phyloP scores from a whole-genome alignment of 2,888 invertebrate genomes.

The Tiliacea aurago region DNA sequence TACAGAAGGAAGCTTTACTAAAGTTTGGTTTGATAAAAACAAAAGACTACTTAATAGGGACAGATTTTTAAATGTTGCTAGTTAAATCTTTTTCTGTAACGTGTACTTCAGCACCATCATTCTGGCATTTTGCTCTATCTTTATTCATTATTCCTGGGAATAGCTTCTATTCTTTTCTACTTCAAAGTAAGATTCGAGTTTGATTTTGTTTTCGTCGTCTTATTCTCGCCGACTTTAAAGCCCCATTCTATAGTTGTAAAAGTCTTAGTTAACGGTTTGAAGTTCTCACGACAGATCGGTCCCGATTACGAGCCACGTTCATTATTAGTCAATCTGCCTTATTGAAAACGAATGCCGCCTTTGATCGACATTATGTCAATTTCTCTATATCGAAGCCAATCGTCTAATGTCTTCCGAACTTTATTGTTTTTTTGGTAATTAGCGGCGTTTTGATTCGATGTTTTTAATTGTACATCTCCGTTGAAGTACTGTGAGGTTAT shows the following conservation, averaged over 20 bases:
- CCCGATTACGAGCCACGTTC: constrained; percentile 83
- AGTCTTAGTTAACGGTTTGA: constrained; percentile 82
- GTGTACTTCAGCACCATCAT: neutral
- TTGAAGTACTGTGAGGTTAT: constrained; percentile 59
- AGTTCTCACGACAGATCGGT: constrained; percentile 89
- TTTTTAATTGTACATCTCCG: constrained; percentile 70
- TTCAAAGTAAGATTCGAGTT: neutral
- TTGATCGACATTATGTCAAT: constrained; percentile 86
- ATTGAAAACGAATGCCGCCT: constrained; percentile 86
- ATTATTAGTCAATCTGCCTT: constrained; percentile 89
- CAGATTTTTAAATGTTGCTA: neutral
- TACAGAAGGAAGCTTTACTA: neutral
- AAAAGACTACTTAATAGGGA: neutral
- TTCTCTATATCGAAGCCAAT: constrained; percentile 77
- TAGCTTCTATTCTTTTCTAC: neutral
- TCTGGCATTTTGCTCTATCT: neutral
- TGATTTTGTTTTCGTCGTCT: neutral
- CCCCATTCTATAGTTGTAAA: constrained; percentile 83
- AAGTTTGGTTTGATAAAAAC: neutral
- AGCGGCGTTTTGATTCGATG: constrained; percentile 72
- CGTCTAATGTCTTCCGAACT: constrained; percentile 71
- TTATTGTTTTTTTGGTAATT: constrained; percentile 79
- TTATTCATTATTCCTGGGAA: neutral
- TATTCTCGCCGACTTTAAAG: constrained; percentile 68
- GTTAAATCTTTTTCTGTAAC: neutral